Conservation (phyloP, 1,140 invertebrate species). For the Nephotettix cincticeps region DNA sequence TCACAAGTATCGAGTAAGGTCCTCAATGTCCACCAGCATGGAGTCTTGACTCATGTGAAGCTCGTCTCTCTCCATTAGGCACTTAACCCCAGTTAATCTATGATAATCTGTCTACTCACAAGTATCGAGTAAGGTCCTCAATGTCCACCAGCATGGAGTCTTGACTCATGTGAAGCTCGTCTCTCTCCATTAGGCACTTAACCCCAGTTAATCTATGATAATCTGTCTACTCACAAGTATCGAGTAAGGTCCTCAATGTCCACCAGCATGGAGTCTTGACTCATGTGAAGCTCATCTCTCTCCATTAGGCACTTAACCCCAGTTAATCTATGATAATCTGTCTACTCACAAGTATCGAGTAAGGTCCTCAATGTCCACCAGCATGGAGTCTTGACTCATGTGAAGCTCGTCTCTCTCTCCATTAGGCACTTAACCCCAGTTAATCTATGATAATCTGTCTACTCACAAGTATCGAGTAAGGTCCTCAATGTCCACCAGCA, state of each 20-base stretch:
- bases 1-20: slow-evolving; percentile 89
- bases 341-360: slow-evolving; percentile 79
- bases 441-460: no score
- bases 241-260: slow-evolving; percentile 94
- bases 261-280: slow-evolving; percentile 95
- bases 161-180: slow-evolving; percentile 95
- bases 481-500: slow-evolving; percentile 96
- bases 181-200: slow-evolving; percentile 80
- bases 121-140: slow-evolving; percentile 89
- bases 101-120: slow-evolving; percentile 67
- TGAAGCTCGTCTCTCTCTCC: slow-evolving; percentile 89
- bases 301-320: slow-evolving; percentile 83
- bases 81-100: no score
- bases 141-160: slow-evolving; percentile 97
- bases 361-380: slow-evolving; percentile 95
- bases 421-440: slow-evolving; percentile 82
- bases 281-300: slow-evolving; percentile 93
- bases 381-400: slow-evolving; percentile 96
- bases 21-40: slow-evolving; percentile 95
- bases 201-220: no score
- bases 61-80: slow-evolving; percentile 87
- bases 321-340: no score
- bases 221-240: slow-evolving; percentile 73
- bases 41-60: slow-evolving; percentile 97
- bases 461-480: slow-evolving; percentile 84